Conservation (phyloP, 2,797 vertebrate genomes). For the Erpetoichthys calabaricus region DNA sequence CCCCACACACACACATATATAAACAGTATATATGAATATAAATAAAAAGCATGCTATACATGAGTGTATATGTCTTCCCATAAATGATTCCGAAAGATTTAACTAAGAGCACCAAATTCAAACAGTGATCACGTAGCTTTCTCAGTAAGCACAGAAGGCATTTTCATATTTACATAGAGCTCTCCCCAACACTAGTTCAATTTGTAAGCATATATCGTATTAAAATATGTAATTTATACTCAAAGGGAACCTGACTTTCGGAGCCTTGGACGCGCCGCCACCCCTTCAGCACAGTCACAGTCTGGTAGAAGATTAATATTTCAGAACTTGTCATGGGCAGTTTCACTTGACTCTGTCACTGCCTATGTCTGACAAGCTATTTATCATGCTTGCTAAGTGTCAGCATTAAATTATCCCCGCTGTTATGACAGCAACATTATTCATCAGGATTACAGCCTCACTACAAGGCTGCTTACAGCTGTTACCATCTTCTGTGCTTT, state of each 20-base stretch:
- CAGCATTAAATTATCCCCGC: slow-evolving; percentile 80
- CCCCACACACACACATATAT: too few relatives aligned
- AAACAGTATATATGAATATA: too few relatives aligned
- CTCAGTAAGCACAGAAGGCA: too few relatives aligned
- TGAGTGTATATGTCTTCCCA: too few relatives aligned
- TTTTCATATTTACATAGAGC: too few relatives aligned
- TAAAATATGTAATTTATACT: slow-evolving; percentile 12
- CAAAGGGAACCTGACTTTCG: slow-evolving; percentile 9
- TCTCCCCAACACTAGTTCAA: background rate
- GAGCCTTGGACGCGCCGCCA: slow-evolving; percentile 20
- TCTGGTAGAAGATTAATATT: slow-evolving; percentile 64
- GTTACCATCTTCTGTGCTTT: slow-evolving; percentile 58
- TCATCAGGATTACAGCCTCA: slow-evolving; percentile 75
- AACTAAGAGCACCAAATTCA: too few relatives aligned
- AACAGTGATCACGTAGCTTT: too few relatives aligned
- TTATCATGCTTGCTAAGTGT: slow-evolving; percentile 77
- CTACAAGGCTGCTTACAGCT: slow-evolving; percentile 49
- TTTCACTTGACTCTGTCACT: slow-evolving; percentile 45
- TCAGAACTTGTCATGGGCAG: slow-evolving; percentile 59
- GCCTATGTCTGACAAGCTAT: slow-evolving; percentile 65
- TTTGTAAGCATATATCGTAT: slow-evolving; percentile 3
- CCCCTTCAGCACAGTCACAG: slow-evolving; percentile 31
- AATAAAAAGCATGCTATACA: too few relatives aligned
- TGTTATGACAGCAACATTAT: slow-evolving; percentile 96
- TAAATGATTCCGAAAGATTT: too few relatives aligned